Conservation (phyloP, 1,140 invertebrate genomes). For the Tetraneura akinire region DNA sequence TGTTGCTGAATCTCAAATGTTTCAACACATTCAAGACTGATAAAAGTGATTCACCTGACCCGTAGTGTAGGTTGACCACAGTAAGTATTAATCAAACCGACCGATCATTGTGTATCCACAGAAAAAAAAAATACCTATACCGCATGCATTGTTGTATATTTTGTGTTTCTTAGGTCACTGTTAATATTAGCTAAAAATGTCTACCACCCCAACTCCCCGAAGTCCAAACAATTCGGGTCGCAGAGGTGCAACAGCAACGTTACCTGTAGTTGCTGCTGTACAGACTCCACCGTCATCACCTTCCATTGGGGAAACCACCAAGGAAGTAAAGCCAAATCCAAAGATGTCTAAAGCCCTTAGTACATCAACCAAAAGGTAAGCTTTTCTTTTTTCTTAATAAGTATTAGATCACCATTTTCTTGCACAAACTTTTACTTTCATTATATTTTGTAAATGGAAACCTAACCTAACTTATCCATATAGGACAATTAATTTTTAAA, state of each 20-base stretch:
- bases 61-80: not conserved
- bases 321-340: constrained; percentile 84
- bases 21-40: constrained; percentile 17
- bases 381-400: no score
- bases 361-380: constrained; percentile 82
- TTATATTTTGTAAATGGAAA: no score
- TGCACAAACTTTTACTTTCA: no score
- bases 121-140: no score
- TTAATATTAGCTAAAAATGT: not conserved
- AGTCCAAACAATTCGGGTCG: constrained; percentile 49
- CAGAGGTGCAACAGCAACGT: constrained; percentile 34
- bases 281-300: constrained; percentile 54
- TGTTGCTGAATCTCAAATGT: constrained; percentile 5
- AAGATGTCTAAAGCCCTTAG: constrained; percentile 94
- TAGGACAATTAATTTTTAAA: no score
- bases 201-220: constrained; percentile 27
- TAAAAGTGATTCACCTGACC: not conserved
- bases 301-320: constrained; percentile 67
- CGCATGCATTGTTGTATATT: not conserved
- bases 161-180: not conserved
- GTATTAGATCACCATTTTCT: no score
- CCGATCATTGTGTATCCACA: not conserved
- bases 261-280: constrained; percentile 31
- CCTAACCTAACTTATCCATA: no score
- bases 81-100: not conserved